Percentiles rank a stretch among this genome's conserved stretches.
Evolutionary conservation across 2,113 vertebrate species (phyloP).

Genomic region (Eudorcas thomsonii): DNA sequence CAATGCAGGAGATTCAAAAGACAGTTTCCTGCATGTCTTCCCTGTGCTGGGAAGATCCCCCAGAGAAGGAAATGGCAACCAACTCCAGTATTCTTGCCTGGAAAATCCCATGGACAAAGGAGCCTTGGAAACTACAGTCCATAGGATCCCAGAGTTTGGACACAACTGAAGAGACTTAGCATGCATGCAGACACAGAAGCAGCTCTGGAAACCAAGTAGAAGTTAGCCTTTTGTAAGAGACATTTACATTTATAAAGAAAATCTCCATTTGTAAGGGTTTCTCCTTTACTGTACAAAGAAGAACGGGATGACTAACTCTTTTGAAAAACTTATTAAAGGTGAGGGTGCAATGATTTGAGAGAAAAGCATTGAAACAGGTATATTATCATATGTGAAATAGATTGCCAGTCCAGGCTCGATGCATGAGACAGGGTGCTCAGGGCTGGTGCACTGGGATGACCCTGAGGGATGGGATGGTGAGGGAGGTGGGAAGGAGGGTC

Average conservation of each 20-base stretch:
- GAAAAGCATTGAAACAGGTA: neutral
- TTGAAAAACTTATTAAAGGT: neutral
- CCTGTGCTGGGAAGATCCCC: neutral
- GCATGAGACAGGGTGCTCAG: neutral
- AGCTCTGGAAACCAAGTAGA: neutral
- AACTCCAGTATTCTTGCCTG: neutral
- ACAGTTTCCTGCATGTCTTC: neutral
- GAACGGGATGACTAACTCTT: neutral
- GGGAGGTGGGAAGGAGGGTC: neutral
- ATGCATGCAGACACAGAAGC: neutral
- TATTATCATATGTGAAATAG: neutral
- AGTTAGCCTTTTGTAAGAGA: neutral
- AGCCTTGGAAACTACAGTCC: neutral
- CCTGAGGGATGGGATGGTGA: neutral
- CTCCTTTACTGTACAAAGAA: neutral
- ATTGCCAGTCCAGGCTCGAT: fast-evolving
- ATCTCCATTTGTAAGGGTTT: neutral
- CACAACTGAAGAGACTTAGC: neutral
- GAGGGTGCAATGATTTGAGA: neutral
- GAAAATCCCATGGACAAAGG: neutral
- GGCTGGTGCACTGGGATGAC: neutral
- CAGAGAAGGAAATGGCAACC: neutral
- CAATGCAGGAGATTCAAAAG: neutral
- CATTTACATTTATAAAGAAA: neutral
- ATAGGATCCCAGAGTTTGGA: neutral